Percentiles rank a stretch among this genome's conserved stretches.
phyloP scores from a whole-genome alignment of 2,113 vertebrate genomes.

The Amphilophus citrinellus region DNA sequence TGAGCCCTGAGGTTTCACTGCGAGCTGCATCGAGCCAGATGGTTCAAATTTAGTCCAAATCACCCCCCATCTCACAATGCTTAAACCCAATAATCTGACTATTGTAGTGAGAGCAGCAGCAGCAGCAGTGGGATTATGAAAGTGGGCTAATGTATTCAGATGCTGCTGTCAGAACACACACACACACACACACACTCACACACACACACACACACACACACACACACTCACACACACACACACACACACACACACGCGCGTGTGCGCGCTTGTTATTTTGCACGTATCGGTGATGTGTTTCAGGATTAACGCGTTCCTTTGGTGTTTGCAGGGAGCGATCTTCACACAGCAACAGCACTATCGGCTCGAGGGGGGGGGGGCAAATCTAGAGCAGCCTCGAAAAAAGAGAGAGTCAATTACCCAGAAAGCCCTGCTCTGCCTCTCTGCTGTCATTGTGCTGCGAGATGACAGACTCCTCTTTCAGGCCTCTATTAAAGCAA shows the following conservation, averaged over 20 bases:
- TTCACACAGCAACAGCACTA: not conserved
- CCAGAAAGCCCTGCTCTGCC: slow-evolving; percentile 56
- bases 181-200: not conserved
- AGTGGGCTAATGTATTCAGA: slow-evolving; percentile 70
- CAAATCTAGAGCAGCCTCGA: not conserved
- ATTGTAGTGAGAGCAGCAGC: slow-evolving; percentile 27
- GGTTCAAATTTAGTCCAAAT: slow-evolving; percentile 54
- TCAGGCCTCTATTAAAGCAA: slow-evolving; percentile 72
- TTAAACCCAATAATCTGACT: slow-evolving; percentile 60
- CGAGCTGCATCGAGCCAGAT: slow-evolving; percentile 27
- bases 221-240: too few species aligned
- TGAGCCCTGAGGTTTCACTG: not conserved
- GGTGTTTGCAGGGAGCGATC: not conserved
- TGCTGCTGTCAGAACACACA: not conserved
- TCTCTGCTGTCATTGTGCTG: slow-evolving; percentile 50
- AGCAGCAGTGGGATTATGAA: slow-evolving; percentile 56
- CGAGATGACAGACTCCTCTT: slow-evolving; percentile 73
- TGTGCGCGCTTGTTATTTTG: not conserved
- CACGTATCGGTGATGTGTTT: not conserved
- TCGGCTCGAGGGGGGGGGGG: not conserved
- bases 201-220: too few species aligned
- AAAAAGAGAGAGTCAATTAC: slow-evolving; percentile 58
- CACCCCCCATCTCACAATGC: not conserved
- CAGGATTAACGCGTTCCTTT: not conserved
- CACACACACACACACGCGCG: accelerated